phyloP scores from a whole-genome alignment of 2,888 invertebrate species.

The Pelosia muscerda region DNA sequence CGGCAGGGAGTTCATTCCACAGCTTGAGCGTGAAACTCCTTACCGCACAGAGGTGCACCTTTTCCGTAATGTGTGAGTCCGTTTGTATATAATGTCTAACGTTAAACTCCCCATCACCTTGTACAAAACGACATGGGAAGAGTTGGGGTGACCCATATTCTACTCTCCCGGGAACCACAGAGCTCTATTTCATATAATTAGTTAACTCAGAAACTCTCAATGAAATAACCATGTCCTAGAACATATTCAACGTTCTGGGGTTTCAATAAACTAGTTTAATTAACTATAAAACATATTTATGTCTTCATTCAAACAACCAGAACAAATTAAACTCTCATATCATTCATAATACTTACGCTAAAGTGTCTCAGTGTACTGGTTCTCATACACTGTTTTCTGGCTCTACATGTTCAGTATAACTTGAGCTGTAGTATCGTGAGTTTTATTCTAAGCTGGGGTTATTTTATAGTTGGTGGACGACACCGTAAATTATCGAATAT shows the following conservation, averaged over 20 bases:
- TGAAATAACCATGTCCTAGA: background rate
- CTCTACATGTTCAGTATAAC: background rate
- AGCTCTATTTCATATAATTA: background rate
- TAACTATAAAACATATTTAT: background rate
- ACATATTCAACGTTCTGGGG: background rate
- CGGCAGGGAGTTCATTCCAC: no score
- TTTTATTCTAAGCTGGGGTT: background rate
- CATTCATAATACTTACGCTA: background rate
- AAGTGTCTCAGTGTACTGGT: slow-evolving; percentile 8
- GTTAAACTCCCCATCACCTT: no score
- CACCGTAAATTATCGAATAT: slow-evolving; percentile 45
- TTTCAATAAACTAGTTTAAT: background rate
- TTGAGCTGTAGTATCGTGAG: background rate
- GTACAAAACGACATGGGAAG: no score
- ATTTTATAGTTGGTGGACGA: slow-evolving; percentile 2
- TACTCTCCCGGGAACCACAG: no score
- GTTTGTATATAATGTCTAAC: no score
- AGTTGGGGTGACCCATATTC: no score
- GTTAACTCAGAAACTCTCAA: background rate
- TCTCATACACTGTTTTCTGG: slow-evolving; percentile 7
- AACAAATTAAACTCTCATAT: slow-evolving; percentile 14
- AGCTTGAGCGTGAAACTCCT: no score
- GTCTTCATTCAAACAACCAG: background rate
- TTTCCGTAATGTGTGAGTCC: no score
- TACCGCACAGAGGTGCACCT: no score